Percentiles rank a stretch among this genome's conserved stretches.
These are phyloP conservation scores for Hartigia nigra DNA, from an alignment of 2,888 invertebrate genomes.

Conservation along the genomic window DNA sequence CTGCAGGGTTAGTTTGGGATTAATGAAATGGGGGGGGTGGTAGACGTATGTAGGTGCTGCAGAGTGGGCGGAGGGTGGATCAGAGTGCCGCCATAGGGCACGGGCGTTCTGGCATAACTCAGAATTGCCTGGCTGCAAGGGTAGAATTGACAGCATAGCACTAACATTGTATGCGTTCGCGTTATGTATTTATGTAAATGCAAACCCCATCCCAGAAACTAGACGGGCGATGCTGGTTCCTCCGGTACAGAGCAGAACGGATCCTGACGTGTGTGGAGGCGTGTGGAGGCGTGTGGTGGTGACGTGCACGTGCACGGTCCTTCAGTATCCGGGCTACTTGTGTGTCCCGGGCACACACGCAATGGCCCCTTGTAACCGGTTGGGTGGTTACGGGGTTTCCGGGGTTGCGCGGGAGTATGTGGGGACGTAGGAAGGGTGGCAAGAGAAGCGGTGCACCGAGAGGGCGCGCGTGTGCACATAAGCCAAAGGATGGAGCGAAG, in stretches of 20 bases:
- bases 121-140: constrained; percentile 64
- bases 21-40: neutral
- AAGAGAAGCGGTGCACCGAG: constrained; percentile 29
- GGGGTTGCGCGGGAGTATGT: constrained; percentile 2
- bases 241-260: constrained; percentile 19
- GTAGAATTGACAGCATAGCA: constrained; percentile 65
- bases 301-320: constrained; percentile 23
- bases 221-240: constrained; percentile 15
- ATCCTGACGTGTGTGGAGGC: neutral
- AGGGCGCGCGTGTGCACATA: constrained; percentile 43
- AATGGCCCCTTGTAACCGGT: neutral
- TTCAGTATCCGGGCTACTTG: neutral
- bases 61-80: neutral
- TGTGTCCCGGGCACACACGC: neutral
- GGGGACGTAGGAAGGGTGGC: constrained; percentile 16
- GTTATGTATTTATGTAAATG: constrained; percentile 67
- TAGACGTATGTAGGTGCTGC: neutral
- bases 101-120: constrained; percentile 63
- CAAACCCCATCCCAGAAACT: constrained; percentile 47
- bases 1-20: neutral
- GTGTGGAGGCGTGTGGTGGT: constrained; percentile 5
- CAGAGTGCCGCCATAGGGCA: constrained; percentile 51
- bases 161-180: constrained; percentile 65
- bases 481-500: constrained; percentile 54
- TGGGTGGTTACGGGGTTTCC: no score